Conservation (phyloP, 2,888 invertebrate genomes). For the Carterocephalus palaemon region DNA sequence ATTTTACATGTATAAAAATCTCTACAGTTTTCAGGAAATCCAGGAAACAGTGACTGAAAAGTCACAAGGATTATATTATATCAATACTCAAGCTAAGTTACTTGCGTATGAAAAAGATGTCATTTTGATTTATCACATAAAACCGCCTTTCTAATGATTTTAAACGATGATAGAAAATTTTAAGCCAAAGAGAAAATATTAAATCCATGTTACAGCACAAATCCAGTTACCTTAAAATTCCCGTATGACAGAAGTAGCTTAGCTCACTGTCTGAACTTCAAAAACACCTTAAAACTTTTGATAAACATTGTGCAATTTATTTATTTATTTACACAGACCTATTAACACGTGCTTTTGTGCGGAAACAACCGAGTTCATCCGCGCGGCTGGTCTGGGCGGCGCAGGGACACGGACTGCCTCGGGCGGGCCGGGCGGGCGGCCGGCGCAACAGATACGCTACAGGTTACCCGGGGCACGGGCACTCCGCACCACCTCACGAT, state of each 20-base stretch:
- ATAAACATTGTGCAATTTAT: slow-evolving; percentile 33
- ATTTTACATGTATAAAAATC: too few species aligned
- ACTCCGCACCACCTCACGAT: slow-evolving; percentile 28
- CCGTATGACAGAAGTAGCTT: slow-evolving; percentile 3
- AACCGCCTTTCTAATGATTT: too few species aligned
- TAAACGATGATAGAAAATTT: too few species aligned
- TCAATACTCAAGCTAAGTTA: too few species aligned
- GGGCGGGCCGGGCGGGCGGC: slow-evolving; percentile 40
- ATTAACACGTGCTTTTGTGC: slow-evolving; percentile 57
- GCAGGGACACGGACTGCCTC: slow-evolving; percentile 41
- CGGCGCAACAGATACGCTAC: slow-evolving; percentile 76
- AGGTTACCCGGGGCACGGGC: slow-evolving; percentile 69
- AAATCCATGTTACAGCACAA: slow-evolving; percentile 4
- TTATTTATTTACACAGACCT: slow-evolving; percentile 39
- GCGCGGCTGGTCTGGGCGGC: slow-evolving; percentile 35
- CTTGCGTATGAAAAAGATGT: too few species aligned
- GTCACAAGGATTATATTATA: too few species aligned
- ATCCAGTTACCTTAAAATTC: slow-evolving; percentile 18
- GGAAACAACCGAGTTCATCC: slow-evolving; percentile 45
- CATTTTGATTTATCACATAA: too few species aligned
- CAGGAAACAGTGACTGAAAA: too few species aligned
- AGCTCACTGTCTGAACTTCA: slow-evolving; percentile 6
- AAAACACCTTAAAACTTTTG: slow-evolving; percentile 30
- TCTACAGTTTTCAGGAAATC: too few species aligned
- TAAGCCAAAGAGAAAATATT: slow-evolving; percentile 1